Conservation (phyloP, 2,113 vertebrate species). For the Crypturellus undulatus region DNA sequence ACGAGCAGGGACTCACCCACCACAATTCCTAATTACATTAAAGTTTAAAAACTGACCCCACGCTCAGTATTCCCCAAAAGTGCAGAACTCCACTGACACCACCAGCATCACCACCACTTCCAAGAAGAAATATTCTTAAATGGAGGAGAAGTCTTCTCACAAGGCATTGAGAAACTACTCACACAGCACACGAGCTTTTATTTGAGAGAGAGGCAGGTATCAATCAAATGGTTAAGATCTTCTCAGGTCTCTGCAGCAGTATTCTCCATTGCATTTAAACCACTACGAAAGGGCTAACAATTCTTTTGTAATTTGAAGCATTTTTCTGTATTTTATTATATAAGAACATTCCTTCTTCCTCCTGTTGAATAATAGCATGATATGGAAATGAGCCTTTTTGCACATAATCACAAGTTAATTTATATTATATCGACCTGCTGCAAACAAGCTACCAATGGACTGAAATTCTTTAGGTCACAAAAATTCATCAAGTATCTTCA, state of each 20-base stretch:
- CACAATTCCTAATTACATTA: background rate
- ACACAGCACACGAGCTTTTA: background rate
- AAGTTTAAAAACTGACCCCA: background rate
- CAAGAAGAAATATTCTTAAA: background rate
- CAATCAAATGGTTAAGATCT: background rate
- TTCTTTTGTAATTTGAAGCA: background rate
- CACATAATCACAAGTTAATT: background rate
- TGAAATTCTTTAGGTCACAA: constrained; percentile 6
- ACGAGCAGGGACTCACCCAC: background rate
- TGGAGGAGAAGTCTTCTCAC: background rate
- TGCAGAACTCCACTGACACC: background rate
- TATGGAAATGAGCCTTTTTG: background rate
- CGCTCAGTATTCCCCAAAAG: background rate
- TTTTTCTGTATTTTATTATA: background rate
- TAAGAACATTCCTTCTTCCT: background rate
- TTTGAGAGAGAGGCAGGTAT: background rate
- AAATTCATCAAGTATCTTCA: background rate
- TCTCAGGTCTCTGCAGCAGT: background rate
- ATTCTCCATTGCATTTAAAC: background rate
- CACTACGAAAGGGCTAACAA: background rate
- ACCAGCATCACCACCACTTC: background rate
- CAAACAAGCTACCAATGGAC: background rate
- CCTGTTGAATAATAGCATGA: background rate
- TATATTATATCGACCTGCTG: background rate
- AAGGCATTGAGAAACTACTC: background rate